phyloP scores from a whole-genome alignment of 2,797 vertebrate genomes.

The Siniperca obscura region DNA sequence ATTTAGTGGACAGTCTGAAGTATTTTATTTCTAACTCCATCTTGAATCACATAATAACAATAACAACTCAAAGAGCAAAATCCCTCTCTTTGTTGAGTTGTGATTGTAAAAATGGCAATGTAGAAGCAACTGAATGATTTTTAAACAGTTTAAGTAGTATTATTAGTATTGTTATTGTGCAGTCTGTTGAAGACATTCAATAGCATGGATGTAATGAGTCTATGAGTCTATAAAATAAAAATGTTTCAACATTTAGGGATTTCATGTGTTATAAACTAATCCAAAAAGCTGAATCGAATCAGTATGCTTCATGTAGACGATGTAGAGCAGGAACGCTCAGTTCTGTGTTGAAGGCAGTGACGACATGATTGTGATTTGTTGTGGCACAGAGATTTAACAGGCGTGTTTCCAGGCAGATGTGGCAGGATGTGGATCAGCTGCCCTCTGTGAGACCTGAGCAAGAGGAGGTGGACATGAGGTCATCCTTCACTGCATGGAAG shows the following conservation, averaged over 20 bases:
- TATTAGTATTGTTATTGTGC: background rate
- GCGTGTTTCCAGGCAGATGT: constrained; percentile 50
- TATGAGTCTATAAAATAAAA: no score
- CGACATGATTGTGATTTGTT: constrained; percentile 21
- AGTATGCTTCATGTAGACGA: background rate
- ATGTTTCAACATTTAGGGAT: background rate
- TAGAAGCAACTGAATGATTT: background rate
- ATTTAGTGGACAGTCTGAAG: background rate
- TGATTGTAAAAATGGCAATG: no score
- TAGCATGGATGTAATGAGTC: background rate
- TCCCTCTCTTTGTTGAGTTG: background rate
- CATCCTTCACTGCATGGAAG: constrained; percentile 28
- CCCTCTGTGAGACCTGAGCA: constrained; percentile 23
- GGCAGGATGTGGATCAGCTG: constrained; percentile 47
- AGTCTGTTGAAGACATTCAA: background rate
- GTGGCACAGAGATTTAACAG: constrained; percentile 36
- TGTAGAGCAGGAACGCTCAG: constrained; percentile 5
- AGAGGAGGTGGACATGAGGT: constrained; percentile 25
- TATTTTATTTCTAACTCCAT: background rate
- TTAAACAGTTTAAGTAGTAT: background rate
- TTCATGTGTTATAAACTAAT: background rate
- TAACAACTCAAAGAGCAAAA: background rate
- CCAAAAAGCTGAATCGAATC: constrained; percentile 1
- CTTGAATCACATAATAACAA: background rate
- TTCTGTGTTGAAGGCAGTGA: background rate